Percentiles rank a stretch among this genome's conserved stretches.
Conservation (phyloP, 2,113 vertebrate genomes). For the Amazona vittata region DNA sequence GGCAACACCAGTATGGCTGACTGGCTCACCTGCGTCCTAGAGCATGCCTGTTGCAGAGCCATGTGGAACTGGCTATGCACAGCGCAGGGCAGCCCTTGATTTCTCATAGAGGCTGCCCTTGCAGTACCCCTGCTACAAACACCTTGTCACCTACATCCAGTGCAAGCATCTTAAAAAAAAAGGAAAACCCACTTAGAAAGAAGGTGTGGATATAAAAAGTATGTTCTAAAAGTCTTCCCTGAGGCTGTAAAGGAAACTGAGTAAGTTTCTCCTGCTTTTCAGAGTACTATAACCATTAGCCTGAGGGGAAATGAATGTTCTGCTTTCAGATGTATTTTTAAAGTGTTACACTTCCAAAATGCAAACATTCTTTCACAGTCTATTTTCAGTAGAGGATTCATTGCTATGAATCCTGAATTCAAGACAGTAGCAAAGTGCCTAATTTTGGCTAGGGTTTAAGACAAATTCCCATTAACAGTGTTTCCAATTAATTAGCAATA, state of each 20-base stretch:
- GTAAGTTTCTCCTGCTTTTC: background rate
- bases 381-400: background rate
- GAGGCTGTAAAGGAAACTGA: background rate
- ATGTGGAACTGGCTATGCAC: rapidly evolving
- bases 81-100: rapidly evolving
- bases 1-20: background rate
- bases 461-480: background rate
- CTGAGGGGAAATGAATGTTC: background rate
- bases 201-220: background rate
- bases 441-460: background rate
- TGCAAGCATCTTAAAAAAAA: background rate
- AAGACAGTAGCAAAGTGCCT: background rate
- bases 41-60: rapidly evolving
- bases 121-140: background rate
- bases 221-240: background rate
- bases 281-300: background rate
- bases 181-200: background rate
- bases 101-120: background rate
- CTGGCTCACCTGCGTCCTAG: background rate
- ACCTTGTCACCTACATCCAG: rapidly evolving
- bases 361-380: background rate
- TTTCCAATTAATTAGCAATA: background rate
- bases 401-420: background rate
- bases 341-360: background rate
- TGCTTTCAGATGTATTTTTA: background rate